A percentile compares a stretch with the other conserved stretches of the same genome.
phyloP scores from a whole-genome alignment of 2,113 vertebrate genomes.

The Rhombomys opimus region DNA sequence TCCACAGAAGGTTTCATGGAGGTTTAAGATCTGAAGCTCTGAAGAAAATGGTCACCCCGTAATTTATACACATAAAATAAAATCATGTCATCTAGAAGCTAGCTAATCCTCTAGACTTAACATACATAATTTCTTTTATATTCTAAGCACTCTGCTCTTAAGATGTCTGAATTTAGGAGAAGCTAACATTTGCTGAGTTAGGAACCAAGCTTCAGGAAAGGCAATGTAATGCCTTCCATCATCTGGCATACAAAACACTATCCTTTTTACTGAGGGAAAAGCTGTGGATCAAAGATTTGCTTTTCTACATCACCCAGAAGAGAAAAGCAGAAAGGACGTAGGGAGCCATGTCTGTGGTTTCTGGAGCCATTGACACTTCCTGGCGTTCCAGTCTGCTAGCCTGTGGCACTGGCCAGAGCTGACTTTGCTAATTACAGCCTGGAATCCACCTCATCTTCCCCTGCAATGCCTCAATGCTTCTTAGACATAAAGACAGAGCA shows the following conservation, averaged over 20 bases:
- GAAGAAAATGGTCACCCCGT: background rate
- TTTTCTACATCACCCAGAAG: background rate
- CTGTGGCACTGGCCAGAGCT: background rate
- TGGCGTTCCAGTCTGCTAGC: fast-evolving
- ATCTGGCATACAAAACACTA: background rate
- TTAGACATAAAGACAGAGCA: conserved; percentile 60
- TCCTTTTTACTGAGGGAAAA: background rate
- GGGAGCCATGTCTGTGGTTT: background rate
- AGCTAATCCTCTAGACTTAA: background rate
- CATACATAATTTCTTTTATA: background rate
- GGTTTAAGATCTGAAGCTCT: background rate
- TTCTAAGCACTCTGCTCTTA: background rate
- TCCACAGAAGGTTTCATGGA: background rate
- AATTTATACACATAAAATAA: background rate
- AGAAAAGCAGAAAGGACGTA: fast-evolving
- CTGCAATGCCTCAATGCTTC: conserved; percentile 43
- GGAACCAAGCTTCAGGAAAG: background rate
- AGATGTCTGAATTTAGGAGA: background rate
- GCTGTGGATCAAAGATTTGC: background rate
- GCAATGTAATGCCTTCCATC: background rate
- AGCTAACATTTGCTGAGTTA: background rate
- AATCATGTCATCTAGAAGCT: too few relatives aligned
- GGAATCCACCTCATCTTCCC: background rate
- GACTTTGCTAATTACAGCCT: background rate
- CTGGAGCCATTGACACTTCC: background rate